Conservation (phyloP, 2,888 invertebrate genomes). For the Lypha dubia region DNA sequence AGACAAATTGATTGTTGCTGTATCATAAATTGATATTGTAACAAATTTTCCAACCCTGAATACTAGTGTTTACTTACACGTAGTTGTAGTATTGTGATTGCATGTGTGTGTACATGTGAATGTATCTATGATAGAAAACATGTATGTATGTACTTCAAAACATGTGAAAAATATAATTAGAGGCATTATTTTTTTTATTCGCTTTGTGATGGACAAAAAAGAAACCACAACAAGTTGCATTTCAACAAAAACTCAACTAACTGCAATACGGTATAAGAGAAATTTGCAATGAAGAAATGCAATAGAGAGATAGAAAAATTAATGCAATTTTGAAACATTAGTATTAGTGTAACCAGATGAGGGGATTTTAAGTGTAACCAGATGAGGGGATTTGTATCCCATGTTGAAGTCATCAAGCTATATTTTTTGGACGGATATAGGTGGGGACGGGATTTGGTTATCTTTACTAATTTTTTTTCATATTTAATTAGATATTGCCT, state of each 20-base stretch:
- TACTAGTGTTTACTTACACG: neutral
- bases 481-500: too few relatives aligned
- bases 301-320: neutral
- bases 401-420: too few relatives aligned
- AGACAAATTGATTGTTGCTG: neutral
- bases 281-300: neutral
- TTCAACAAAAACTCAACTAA: neutral
- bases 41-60: neutral
- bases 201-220: neutral
- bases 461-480: too few relatives aligned
- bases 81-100: neutral
- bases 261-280: constrained; percentile 5
- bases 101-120: neutral
- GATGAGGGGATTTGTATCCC: too few relatives aligned
- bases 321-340: neutral
- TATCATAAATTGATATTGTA: neutral
- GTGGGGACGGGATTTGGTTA: too few relatives aligned
- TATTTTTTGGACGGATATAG: too few relatives aligned
- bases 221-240: constrained; percentile 12
- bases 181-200: neutral
- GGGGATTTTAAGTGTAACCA: too few relatives aligned
- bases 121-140: neutral
- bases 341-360: too few relatives aligned
- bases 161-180: neutral
- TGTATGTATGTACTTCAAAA: neutral